Evolutionary conservation across 2,113 vertebrate genomes (phyloP).

Genomic region (Nothobranchius furzeri): DNA sequence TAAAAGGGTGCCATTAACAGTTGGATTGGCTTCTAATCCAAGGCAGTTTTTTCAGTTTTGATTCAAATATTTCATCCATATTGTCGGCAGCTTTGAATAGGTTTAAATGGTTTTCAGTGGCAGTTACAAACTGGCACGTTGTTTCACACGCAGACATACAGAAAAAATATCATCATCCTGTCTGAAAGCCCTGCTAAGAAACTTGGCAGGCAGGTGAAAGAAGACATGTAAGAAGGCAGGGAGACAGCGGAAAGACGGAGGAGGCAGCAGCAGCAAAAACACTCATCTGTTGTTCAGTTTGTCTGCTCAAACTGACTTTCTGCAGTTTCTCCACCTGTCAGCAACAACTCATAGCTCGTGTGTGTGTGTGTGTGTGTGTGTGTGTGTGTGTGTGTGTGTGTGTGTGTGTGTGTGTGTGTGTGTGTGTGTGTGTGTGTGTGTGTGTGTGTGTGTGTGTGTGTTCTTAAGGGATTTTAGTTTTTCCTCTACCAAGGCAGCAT

Average conservation of each 20-base stretch:
- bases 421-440: too few species aligned
- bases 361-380: neutral
- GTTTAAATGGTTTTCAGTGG: neutral
- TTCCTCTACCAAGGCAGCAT: constrained; percentile 50
- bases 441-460: too few species aligned
- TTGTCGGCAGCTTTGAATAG: neutral
- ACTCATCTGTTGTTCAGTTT: constrained; percentile 73
- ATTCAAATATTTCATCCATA: neutral
- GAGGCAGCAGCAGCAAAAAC: constrained; percentile 52
- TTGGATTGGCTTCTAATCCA: neutral
- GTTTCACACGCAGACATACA: constrained; percentile 22
- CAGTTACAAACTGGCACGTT: constrained; percentile 12
- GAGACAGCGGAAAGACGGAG: constrained; percentile 55
- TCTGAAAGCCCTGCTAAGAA: constrained; percentile 53
- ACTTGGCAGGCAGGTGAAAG: constrained; percentile 68
- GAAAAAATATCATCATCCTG: constrained; percentile 41
- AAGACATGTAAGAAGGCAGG: constrained; percentile 55
- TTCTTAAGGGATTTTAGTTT: constrained; percentile 17
- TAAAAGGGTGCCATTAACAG: neutral
- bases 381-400: constrained; percentile 1
- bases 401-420: constrained; percentile 18
- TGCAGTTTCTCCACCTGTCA: constrained; percentile 71
- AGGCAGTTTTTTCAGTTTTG: too few species aligned
- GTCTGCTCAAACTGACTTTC: constrained; percentile 67
- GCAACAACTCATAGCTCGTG: constrained; percentile 35